Conservation (phyloP, 2,888 invertebrate genomes). For the Mimas tiliae region DNA sequence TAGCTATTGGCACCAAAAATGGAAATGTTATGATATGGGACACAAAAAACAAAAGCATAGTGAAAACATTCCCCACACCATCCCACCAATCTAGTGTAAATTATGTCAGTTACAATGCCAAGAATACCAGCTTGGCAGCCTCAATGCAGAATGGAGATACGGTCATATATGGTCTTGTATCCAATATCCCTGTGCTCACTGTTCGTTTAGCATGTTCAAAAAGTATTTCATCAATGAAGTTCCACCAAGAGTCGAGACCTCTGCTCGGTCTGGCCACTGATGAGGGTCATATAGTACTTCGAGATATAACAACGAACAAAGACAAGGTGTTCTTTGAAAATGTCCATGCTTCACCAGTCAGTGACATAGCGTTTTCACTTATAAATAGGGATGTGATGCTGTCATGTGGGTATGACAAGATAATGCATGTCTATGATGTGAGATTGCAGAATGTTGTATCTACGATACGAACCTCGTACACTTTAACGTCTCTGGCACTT, state of each 20-base stretch:
- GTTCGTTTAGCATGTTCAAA: constrained; percentile 71
- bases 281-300: constrained; percentile 75
- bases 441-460: constrained; percentile 75
- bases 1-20: constrained; percentile 75
- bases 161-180: constrained; percentile 76
- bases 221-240: constrained; percentile 78
- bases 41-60: constrained; percentile 75
- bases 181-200: constrained; percentile 75
- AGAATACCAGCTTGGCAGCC: constrained; percentile 78
- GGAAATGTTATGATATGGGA: constrained; percentile 81
- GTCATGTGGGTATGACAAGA: constrained; percentile 83
- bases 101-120: constrained; percentile 75
- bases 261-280: constrained; percentile 79
- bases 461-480: constrained; percentile 67
- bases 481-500: constrained; percentile 71
- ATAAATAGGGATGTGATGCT: constrained; percentile 83
- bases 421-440: constrained; percentile 84
- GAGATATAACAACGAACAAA: constrained; percentile 75
- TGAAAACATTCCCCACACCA: constrained; percentile 74
- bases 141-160: constrained; percentile 80
- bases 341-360: constrained; percentile 84
- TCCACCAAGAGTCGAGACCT: constrained; percentile 76
- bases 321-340: constrained; percentile 77
- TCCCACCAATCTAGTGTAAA: constrained; percentile 69
- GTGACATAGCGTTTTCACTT: constrained; percentile 82